Evolutionary conservation across 2,797 vertebrate species (phyloP).

Genomic region (Sarcoramphus papa): DNA sequence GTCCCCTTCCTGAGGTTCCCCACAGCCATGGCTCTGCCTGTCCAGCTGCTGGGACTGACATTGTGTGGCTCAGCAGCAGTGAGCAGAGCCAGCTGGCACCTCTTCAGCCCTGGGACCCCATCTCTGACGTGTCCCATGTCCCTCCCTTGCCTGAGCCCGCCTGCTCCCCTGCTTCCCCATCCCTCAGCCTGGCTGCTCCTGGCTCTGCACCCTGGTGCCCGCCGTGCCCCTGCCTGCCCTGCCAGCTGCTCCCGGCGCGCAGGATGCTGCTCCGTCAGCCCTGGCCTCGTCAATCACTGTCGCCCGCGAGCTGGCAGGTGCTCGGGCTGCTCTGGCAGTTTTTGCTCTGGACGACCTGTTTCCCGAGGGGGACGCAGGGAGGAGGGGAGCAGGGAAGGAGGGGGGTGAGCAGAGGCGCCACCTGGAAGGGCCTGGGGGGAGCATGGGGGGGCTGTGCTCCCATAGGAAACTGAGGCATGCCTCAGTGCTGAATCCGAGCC

Average conservation of each 20-base stretch:
- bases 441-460: neutral
- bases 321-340: neutral
- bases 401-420: neutral
- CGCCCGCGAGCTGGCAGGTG: neutral
- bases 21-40: neutral
- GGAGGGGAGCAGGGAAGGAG: neutral
- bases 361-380: neutral
- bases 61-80: accelerated
- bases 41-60: neutral
- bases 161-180: neutral
- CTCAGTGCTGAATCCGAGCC: accelerated
- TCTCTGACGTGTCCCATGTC: neutral
- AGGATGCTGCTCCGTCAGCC: neutral
- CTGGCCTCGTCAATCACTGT: slow-evolving; percentile 50
- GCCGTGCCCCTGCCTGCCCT: neutral
- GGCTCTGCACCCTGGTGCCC: neutral
- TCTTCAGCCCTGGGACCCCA: neutral
- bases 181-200: neutral
- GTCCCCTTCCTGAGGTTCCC: neutral
- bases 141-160: neutral
- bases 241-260: neutral
- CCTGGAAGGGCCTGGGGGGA: neutral
- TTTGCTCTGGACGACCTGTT: neutral
- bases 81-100: neutral
- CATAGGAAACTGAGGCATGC: neutral